These are phyloP conservation scores for Pilophorus perplexus DNA, from an alignment of 2,888 invertebrate species.

Conservation along the genomic window DNA sequence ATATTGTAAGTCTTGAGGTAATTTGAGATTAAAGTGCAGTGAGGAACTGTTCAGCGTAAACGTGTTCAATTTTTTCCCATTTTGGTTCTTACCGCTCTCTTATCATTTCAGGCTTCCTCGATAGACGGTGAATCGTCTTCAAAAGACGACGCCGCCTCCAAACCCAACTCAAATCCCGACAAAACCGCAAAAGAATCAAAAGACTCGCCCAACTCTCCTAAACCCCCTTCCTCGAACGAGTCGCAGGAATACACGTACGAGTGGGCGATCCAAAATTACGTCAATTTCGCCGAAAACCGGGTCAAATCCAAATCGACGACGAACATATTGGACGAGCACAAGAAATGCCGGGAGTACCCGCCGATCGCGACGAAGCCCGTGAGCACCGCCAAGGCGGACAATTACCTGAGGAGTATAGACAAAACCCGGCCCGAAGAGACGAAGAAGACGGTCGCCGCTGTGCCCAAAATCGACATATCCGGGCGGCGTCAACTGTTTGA, in stretches of 20 bases:
- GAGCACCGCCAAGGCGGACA: constrained; percentile 60
- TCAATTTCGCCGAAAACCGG: constrained; percentile 60
- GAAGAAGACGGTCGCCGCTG: constrained; percentile 63
- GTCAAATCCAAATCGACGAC: constrained; percentile 58
- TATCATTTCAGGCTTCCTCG: constrained; percentile 16
- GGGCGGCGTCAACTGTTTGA: constrained; percentile 82
- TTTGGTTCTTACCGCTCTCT: not conserved
- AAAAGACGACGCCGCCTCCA: constrained; percentile 6
- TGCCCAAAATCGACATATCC: constrained; percentile 70
- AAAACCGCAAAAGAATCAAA: constrained; percentile 15
- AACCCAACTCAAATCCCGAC: constrained; percentile 6
- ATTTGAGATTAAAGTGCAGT: too few species aligned
- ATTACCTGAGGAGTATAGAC: constrained; percentile 63
- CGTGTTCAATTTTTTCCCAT: too few species aligned
- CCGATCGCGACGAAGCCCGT: constrained; percentile 48
- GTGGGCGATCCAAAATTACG: constrained; percentile 82
- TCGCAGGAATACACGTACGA: constrained; percentile 77
- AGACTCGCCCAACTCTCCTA: constrained; percentile 21
- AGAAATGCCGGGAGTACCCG: constrained; percentile 44
- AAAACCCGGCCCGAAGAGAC: constrained; percentile 52
- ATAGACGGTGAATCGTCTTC: constrained; percentile 27
- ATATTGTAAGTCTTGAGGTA: constrained; percentile 22
- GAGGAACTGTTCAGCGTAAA: too few species aligned
- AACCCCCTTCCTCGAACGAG: constrained; percentile 28
- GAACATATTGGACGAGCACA: constrained; percentile 50